Base-by-base conservation (phyloP, 53 echinoderm and acorn worm genomes). In the Echinometra lucunter region DNA sequence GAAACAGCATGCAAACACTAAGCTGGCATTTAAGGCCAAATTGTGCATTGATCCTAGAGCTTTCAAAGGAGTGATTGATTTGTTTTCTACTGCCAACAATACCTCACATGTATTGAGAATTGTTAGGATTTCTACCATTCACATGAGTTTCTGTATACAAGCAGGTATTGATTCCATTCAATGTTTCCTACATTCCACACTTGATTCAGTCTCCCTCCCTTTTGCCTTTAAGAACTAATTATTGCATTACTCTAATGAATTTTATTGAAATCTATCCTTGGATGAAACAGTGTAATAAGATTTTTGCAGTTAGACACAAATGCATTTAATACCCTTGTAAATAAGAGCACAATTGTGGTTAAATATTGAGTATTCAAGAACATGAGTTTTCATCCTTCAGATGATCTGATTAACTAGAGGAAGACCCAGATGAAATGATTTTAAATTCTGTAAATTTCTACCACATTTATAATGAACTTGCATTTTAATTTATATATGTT, bases 41-140 rank as follows among this genome's bases (percentile, higher is more conserved):
- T 88, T 88, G 88, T 88, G 49, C 56, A 90, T 90, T 90, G 90
- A 90, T 90, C 90, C 37, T 90, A 53, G 88, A n/a, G n/a, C 88
- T 88, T 30, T 88, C 7, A 40, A 66, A 37, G 37, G 90, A 60
- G 63, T 60, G 90, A 90, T 60, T 90, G 90, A 90, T 90, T 42
- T 63, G 90, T 90, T 90, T 90, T 90, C 66, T 11, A 42, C 40
- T 63, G 35, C 66, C 63, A 90, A 90, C 90, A 90, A 90, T 90
- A 37, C 66, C 63, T 32, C 88, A 28, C 35, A 10, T 45, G 66
- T 63, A 57, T 90, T 40, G 10, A 37, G 57, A 89, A 89, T 90
- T 38, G 53, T 90, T 40, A 66, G 90, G 63, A 60, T 90, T 90
- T 37, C 58, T 37, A 16, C 7, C 66, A 63, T 58, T 88, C 88